A percentile compares a stretch with the other conserved stretches of the same genome.
Evolutionary conservation across 2,888 invertebrate genomes (phyloP).

Genomic region (Drosophila kanekoi): DNA sequence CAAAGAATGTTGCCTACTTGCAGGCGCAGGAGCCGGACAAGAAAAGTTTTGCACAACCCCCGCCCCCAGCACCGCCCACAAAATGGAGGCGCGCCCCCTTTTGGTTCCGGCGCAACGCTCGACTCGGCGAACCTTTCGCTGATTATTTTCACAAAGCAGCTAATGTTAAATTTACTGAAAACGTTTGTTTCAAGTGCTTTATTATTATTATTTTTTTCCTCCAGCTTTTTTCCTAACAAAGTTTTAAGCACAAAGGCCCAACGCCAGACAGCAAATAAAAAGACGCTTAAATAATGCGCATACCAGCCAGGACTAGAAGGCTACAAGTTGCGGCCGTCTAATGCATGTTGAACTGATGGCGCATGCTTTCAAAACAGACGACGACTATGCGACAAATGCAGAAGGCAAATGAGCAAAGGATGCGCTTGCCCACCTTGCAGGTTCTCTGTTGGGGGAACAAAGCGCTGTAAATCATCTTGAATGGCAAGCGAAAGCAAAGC

Average conservation of each 20-base stretch:
- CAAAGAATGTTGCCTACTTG: conserved; percentile 75
- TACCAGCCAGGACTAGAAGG: not conserved
- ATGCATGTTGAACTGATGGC: conserved; percentile 60
- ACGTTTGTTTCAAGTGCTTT: conserved; percentile 82
- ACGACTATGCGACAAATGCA: conserved; percentile 74
- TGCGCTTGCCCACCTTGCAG: conserved; percentile 18
- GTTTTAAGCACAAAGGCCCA: conserved; percentile 47
- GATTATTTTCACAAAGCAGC: conserved; percentile 78
- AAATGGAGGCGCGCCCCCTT: conserved; percentile 7
- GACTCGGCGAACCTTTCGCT: conserved; percentile 46
- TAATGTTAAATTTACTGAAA: conserved; percentile 81
- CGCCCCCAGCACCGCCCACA: not conserved
- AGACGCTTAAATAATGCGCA: conserved; percentile 33
- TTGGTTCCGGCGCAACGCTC: conserved; percentile 28
- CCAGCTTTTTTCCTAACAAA: conserved; percentile 22
- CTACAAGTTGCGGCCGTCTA: conserved; percentile 33
- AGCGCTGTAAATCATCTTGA: conserved; percentile 73
- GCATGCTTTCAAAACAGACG: conserved; percentile 52
- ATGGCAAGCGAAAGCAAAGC: conserved; percentile 40
- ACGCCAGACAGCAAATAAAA: conserved; percentile 54
- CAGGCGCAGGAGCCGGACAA: conserved; percentile 63
- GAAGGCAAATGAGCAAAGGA: conserved; percentile 61
- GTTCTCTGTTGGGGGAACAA: conserved; percentile 23
- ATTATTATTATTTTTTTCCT: conserved; percentile 59
- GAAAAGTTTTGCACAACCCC: conserved; percentile 55